Base-by-base conservation (phyloP, 2,113 vertebrate species). In the Gymnogyps californianus region DNA sequence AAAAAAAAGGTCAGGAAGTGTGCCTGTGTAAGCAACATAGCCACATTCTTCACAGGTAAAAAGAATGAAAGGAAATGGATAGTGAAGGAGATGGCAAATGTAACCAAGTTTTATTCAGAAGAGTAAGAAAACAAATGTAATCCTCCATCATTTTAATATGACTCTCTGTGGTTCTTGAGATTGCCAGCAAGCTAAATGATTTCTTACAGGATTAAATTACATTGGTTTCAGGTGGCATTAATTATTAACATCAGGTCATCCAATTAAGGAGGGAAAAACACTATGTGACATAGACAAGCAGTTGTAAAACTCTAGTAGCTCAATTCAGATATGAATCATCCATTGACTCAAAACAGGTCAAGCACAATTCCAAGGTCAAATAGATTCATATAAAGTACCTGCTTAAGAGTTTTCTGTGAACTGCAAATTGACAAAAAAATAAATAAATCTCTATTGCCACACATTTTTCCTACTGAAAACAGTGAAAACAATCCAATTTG, bases 241-340 rank as follows among this genome's bases (percentile, higher is more conserved):
- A 87, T 95, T 82, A 95, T 93, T 95, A 87, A 96, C 10, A 55
- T 84, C 62, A 87, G 67, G 72, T 83, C 77, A 93, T 74, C 46
- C 58, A 94, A 62, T 87, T 87, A 95, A 70, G 71, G 44, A 87
- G 24, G 14, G 34, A 62, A 92, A 93, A 94, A 74, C 34, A 91
- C 47, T 69, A 47, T 12, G 8, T 44, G 46, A 61, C 54, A 80
- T 4, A 77, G 67, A 83, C 36, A 87, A 61, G 51, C 10, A 91
- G 34, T 51, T 91, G 46, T 85, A 94, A 91, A 94, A 74, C 58
- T 69, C 59, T 32, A 38, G 67, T 34, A 84, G 46, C 32, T 84
- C 64, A 54, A 20, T 91, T 55, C 74, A 62, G n/a, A 22, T 75
- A 74, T 71, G 58, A 83, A 70, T 89, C 71, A 83, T 49, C 59